These are phyloP conservation scores for Phrixothrix hirtus DNA, from an alignment of 2,888 invertebrate species.

Conservation along the genomic window DNA sequence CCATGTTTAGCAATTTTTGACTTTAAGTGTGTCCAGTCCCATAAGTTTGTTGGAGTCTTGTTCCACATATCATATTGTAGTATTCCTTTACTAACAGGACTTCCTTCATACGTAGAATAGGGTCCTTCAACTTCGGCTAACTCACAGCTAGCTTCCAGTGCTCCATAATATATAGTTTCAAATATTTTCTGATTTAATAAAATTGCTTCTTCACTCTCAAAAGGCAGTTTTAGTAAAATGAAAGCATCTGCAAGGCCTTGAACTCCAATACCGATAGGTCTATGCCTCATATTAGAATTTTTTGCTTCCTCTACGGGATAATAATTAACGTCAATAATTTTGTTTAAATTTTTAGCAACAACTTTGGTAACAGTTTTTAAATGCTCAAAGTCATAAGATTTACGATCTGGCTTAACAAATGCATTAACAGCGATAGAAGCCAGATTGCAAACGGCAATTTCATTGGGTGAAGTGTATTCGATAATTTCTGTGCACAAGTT, in stretches of 20 bases:
- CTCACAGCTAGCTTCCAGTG: slow-evolving; percentile 94
- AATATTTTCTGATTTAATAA: slow-evolving; percentile 93
- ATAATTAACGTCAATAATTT: slow-evolving; percentile 94
- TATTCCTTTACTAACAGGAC: slow-evolving; percentile 92
- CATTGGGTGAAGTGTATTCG: slow-evolving; percentile 89
- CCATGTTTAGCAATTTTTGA: slow-evolving; percentile 86
- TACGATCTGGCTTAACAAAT: slow-evolving; percentile 78
- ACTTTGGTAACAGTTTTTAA: slow-evolving; percentile 86
- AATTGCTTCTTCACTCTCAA: slow-evolving; percentile 85
- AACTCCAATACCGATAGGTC: slow-evolving; percentile 91
- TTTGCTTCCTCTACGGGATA: slow-evolving; percentile 92
- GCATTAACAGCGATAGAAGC: slow-evolving; percentile 96
- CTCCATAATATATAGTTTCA: slow-evolving; percentile 97
- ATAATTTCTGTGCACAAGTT: slow-evolving; percentile 98
- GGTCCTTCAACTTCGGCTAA: slow-evolving; percentile 81
- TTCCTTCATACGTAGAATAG: slow-evolving; percentile 90
- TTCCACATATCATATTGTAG: slow-evolving; percentile 98
- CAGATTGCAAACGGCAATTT: slow-evolving; percentile 96
- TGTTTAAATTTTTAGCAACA: slow-evolving; percentile 90
- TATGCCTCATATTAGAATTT: slow-evolving; percentile 83
- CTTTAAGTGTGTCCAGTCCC: slow-evolving; percentile 88
- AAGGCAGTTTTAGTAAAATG: slow-evolving; percentile 89
- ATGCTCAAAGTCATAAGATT: slow-evolving; percentile 84
- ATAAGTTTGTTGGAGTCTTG: slow-evolving; percentile 81
- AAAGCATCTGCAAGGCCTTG: slow-evolving; percentile 98